phyloP scores from a whole-genome alignment of 2,888 invertebrate genomes.

The Tiliacea aurago region DNA sequence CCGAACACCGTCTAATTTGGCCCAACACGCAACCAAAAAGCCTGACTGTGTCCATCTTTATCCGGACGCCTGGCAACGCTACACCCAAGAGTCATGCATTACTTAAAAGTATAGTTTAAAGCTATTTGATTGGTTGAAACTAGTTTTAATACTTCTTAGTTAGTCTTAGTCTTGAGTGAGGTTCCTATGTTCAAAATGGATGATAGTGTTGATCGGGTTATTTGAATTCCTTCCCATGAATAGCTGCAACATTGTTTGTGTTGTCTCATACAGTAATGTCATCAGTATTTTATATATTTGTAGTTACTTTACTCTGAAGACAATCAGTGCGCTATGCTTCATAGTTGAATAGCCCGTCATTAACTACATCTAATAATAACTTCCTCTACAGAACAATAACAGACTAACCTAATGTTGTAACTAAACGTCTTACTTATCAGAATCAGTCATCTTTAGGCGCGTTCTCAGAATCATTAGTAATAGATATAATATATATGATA shows the following conservation, averaged over 20 bases:
- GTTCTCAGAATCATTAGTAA: constrained; percentile 47
- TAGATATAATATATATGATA: background rate
- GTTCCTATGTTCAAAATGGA: background rate
- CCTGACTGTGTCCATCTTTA: too few species aligned
- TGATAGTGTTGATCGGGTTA: background rate
- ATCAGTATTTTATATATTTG: background rate
- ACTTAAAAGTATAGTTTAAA: too few species aligned
- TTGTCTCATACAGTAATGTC: background rate
- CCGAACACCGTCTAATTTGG: too few species aligned
- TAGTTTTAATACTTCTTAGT: too few species aligned
- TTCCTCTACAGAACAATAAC: constrained; percentile 43
- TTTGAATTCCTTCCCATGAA: background rate
- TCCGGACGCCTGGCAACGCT: too few species aligned
- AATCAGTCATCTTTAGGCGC: constrained; percentile 26
- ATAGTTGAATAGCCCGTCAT: constrained; percentile 18
- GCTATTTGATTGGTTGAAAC: too few species aligned
- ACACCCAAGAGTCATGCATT: too few species aligned
- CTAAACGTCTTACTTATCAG: constrained; percentile 31
- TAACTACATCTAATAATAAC: constrained; percentile 38
- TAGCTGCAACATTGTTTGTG: background rate
- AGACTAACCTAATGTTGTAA: constrained; percentile 28
- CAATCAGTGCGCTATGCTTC: constrained; percentile 1
- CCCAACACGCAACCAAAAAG: too few species aligned
- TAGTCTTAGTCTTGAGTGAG: too few species aligned
- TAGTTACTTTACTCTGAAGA: background rate